phyloP scores from a whole-genome alignment of 2,797 vertebrate genomes.

The Salmo trutta region DNA sequence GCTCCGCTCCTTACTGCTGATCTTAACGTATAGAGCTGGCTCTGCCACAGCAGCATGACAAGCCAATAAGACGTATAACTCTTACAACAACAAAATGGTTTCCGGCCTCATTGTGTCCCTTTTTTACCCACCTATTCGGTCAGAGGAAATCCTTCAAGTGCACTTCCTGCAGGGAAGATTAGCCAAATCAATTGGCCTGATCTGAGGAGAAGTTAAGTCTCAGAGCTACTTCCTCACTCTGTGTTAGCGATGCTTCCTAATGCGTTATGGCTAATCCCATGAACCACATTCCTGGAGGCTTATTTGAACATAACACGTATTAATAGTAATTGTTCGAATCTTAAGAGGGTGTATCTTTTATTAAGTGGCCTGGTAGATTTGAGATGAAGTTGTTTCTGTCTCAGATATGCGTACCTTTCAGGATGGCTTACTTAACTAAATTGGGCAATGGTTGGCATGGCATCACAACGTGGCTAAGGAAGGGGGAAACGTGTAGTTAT shows the following conservation, averaged over 20 bases:
- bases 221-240: conserved; percentile 13
- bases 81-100: background rate
- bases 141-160: conserved; percentile 23
- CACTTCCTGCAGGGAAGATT: conserved; percentile 33
- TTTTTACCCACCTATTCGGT: conserved; percentile 6
- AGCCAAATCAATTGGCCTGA: conserved; percentile 30
- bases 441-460: conserved; percentile 24
- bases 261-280: conserved; percentile 9
- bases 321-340: background rate
- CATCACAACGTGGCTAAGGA: conserved; percentile 41
- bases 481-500: conserved; percentile 58
- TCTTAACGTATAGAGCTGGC: background rate
- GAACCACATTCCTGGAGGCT: conserved; percentile 1
- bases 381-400: background rate
- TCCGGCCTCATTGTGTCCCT: conserved; percentile 2
- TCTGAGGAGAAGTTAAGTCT: conserved; percentile 26
- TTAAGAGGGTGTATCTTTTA: background rate
- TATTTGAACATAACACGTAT: background rate
- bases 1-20: background rate
- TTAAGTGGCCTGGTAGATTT: background rate
- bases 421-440: background rate
- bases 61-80: conserved; percentile 18
- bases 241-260: background rate
- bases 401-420: background rate
- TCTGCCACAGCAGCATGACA: conserved; percentile 18